phyloP scores from a whole-genome alignment of 2,797 vertebrate genomes.

The Tokudaia muenninki region DNA sequence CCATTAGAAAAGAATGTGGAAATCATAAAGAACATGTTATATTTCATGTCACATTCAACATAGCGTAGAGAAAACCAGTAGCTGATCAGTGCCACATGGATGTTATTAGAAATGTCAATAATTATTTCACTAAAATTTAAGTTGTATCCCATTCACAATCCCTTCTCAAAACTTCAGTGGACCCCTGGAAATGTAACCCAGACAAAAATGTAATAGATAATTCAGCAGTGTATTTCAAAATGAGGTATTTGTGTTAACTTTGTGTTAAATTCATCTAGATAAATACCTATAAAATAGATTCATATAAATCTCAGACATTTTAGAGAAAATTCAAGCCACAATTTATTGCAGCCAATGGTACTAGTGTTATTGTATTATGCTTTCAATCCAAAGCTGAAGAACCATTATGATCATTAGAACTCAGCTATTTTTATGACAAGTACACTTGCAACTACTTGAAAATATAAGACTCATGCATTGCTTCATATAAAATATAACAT shows the following conservation, averaged over 20 bases:
- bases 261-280: conserved; percentile 64
- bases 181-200: conserved; percentile 69
- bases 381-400: conserved; percentile 77
- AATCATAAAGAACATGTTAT: conserved; percentile 11
- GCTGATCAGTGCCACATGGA: conserved; percentile 72
- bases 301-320: conserved; percentile 68
- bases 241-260: conserved; percentile 35
- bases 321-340: conserved; percentile 51
- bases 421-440: conserved; percentile 68
- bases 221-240: conserved; percentile 72
- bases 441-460: conserved; percentile 67
- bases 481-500: conserved; percentile 69
- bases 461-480: conserved; percentile 46
- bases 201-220: conserved; percentile 61
- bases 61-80: conserved; percentile 59
- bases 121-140: conserved; percentile 72
- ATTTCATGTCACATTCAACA: conserved; percentile 54
- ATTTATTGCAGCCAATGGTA: conserved; percentile 62
- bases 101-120: conserved; percentile 53
- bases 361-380: conserved; percentile 75
- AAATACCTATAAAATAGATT: conserved; percentile 75
- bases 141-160: conserved; percentile 68
- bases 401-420: conserved; percentile 75
- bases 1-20: conserved; percentile 42
- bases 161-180: conserved; percentile 64